Base-by-base conservation (phyloP, 2,888 invertebrate species). In the Drosophila greeni region DNA sequence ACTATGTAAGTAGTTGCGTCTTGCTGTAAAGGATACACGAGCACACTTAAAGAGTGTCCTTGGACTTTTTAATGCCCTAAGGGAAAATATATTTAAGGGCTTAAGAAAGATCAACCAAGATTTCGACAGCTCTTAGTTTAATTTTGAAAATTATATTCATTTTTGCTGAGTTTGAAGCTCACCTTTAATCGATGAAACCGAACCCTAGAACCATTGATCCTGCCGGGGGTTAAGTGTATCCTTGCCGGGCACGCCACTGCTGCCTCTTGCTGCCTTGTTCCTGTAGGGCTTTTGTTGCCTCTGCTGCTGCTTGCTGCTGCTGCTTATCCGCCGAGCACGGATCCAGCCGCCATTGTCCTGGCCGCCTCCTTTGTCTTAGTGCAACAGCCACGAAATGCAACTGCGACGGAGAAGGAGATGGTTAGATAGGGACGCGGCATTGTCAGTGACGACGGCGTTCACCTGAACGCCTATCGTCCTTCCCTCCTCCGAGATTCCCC, bases 381-480 rank as follows among this genome's bases (percentile, higher is more conserved):
- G 76, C 74, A 74, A 73, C 76, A 66, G 61, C 73, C 73, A 67
- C 72, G 66, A 71, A 66, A 66, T 57, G 73, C 73, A 61, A 61
- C 70, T 57, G 45, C 49, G 37, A 16, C 18, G 42, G 45, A 18
- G 4, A 6, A 31, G 51, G 24, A 24, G n/a, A 53, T 20, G 39
- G 29, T 18, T 26, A 47, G 31, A 26, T 39, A 51, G 42, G 48
- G 40, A 56, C 53, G 65, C 56, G 54, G 56, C 68, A 67, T 70
- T 76, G 74, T 61, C 67, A 57, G 62, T 55, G 67, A 47, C 62
- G 70, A 45, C 74, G 70, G 42, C 74, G 70, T 53, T 61, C 70
- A 73, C 73, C 73, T 75, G 73, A 61, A 73, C 66, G 70, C 70
- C 73, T 59, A 26, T 47, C 20, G 29, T 36, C 20, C 36, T 20